Base-by-base conservation (phyloP, 2,113 vertebrate genomes). In the Dicaeum eximium region DNA sequence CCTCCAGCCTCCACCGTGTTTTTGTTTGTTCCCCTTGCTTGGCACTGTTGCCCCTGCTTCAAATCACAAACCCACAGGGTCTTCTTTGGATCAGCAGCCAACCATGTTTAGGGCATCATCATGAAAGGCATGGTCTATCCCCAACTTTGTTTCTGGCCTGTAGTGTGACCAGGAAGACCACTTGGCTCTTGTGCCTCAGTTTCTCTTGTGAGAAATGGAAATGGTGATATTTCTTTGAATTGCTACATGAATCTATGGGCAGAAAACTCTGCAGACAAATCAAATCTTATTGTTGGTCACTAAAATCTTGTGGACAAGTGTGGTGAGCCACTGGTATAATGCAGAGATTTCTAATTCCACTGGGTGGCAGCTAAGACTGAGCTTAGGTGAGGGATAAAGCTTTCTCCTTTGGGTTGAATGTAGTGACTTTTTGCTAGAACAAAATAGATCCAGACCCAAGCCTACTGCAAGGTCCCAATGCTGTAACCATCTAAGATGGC, bases 331-430 rank as follows among this genome's bases (percentile, higher is more conserved):
- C 20, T 35, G 37, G 56, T n/a, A 33, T 60, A 88, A 92, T 96
- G 95, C 85, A 96, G 67, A 31, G 20, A 90, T 69, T 78, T 80
- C 24, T 53, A 65, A 74, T 90, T 93, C 96, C 96, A 94, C 94
- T 96, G 95, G 96, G 95, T 95, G 96, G 95, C 95, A 95, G 81
- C 82, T 97, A 85, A 96, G 88, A 73, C 90, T 97, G 80, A 77
- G 22, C 74, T 87, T 88, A 66, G 74, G 44, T 86, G 79, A 40
- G 42, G 11, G 77, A 44, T 50, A 57, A 72, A 16, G 40, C 24
- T 70, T 74, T 77, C 58, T 45, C 23, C 66, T 69, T 47, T 56
- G 56, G 27, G 16, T 60, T 64, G 70, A 66, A 44, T 30, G n/a
- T 5, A 70, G 15, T 23, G 37, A 38, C 27, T 60, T 58, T 58